phyloP scores from a whole-genome alignment of 2,888 invertebrate genomes.

The Chromoteleia sp. region DNA sequence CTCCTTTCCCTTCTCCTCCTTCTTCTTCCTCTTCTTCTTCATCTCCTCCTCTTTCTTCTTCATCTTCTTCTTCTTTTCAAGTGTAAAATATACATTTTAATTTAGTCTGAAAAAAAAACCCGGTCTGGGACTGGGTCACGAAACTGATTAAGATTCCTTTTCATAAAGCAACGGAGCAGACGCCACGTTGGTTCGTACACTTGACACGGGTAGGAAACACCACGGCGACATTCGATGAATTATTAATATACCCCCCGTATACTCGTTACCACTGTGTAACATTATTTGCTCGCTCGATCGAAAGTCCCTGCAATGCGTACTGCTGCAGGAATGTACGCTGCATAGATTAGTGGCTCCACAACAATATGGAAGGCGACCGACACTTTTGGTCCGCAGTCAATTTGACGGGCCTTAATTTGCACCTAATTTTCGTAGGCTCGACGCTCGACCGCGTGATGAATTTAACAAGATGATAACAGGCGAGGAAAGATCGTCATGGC shows the following conservation, averaged over 20 bases:
- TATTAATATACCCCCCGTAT: constrained; percentile 78
- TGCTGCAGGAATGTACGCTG: constrained; percentile 49
- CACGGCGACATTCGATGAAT: constrained; percentile 78
- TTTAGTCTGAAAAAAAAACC: background rate
- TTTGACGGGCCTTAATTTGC: constrained; percentile 11
- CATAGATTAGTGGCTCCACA: constrained; percentile 25
- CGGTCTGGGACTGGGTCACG: constrained; percentile 10
- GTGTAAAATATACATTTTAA: constrained; percentile 5
- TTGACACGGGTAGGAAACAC: constrained; percentile 76
- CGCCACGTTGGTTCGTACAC: constrained; percentile 71
- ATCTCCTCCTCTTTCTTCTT: too few species aligned
- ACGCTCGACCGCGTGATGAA: constrained; percentile 74
- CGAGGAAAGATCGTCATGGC: constrained; percentile 77
- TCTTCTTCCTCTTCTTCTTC: too few species aligned
- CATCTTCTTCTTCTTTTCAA: too few species aligned
- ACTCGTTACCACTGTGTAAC: constrained; percentile 75
- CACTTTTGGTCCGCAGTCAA: constrained; percentile 18
- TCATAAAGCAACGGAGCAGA: constrained; percentile 24
- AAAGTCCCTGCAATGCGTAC: constrained; percentile 71
- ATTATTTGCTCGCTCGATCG: constrained; percentile 73
- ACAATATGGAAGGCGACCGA: constrained; percentile 10
- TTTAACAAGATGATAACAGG: constrained; percentile 77
- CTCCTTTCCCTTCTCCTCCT: too few species aligned
- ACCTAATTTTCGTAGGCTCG: constrained; percentile 45
- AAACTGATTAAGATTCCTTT: constrained; percentile 41